Evolutionary conservation across 2,113 vertebrate species (phyloP), one percentile per base, ranked within the genome.

Genomic region (Nibea albiflora): DNA sequence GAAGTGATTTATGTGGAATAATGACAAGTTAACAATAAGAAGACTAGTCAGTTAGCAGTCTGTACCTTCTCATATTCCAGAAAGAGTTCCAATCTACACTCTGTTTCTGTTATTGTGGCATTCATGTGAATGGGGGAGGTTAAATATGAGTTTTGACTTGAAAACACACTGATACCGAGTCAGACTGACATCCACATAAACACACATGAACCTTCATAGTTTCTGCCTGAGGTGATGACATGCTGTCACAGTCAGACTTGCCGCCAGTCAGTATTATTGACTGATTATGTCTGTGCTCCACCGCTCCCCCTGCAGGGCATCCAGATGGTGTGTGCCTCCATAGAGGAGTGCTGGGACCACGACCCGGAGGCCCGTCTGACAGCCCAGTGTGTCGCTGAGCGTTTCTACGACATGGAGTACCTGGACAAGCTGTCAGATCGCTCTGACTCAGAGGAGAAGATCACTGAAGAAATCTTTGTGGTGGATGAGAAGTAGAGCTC

Each of bases 301-400:
- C 67, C 77, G 69, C 81, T 58, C 73, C 88, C 88, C 80, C 85
- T 70, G 17, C 95, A 99, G 98, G 97, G 97, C 87, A 95, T 98
- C 90, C 96, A 98, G 94, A 91, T 93, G 46, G 95, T 99, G 68
- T 98, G 98, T 0, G 95, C 96, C 66, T 97, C 96, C 0, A 96
- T 99, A 1, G 96, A 96, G 0, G 98, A 99, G 64, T 99, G 98
- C 90, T 99, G 98, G 98, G 98, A 99, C 90, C 98, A 98, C 0
- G 98, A 99, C 91, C 97, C 98, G 0, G 98, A 99, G 92, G 97
- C 98, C 17, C 96, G 98, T 4, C 96, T 99, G 42, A 99, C 98
- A 0, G 97, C 98, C 0, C 97, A 98, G 92, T 99, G 98, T 2
- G 96, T 99, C 0, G 97, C 95, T 0, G 98, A 99, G 90, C 96